A percentile compares a stretch with the other conserved stretches of the same genome.
Conservation (phyloP, 2,888 invertebrate species). For the Melanargia galathea region DNA sequence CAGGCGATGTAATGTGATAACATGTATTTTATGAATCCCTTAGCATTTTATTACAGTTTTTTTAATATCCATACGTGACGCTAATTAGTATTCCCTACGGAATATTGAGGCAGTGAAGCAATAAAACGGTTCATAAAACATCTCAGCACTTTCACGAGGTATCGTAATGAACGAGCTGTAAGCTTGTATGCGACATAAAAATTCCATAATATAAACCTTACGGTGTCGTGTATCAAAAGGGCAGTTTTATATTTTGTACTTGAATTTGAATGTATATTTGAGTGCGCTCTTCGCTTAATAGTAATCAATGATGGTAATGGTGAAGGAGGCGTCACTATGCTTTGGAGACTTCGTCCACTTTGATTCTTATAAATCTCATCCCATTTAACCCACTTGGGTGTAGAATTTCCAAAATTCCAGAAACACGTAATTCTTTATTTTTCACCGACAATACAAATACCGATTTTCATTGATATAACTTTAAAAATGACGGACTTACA, state of each 20-base stretch:
- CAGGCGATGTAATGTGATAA: neutral
- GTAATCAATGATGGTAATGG: no score
- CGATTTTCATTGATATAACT: no score
- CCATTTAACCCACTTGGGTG: no score
- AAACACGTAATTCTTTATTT: no score
- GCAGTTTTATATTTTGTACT: constrained; percentile 6
- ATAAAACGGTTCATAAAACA: constrained; percentile 40
- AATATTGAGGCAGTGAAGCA: constrained; percentile 39
- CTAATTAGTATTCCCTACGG: constrained; percentile 36
- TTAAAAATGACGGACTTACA: no score
- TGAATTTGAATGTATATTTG: neutral
- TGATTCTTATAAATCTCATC: no score
- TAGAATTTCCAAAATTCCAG: no score
- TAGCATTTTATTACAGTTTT: constrained; percentile 23
- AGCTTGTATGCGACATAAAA: constrained; percentile 35
- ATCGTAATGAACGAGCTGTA: constrained; percentile 33
- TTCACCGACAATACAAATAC: no score
- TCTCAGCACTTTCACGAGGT: constrained; percentile 37
- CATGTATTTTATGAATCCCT: constrained; percentile 12
- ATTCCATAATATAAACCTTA: constrained; percentile 25
- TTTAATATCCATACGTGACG: constrained; percentile 29
- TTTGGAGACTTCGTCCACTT: no score
- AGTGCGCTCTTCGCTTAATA: no score
- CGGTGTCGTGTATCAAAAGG: constrained; percentile 25
- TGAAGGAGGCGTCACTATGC: no score